Base-by-base conservation (phyloP, 2,888 invertebrate genomes). In the Rotaria magnacalcarata region DNA sequence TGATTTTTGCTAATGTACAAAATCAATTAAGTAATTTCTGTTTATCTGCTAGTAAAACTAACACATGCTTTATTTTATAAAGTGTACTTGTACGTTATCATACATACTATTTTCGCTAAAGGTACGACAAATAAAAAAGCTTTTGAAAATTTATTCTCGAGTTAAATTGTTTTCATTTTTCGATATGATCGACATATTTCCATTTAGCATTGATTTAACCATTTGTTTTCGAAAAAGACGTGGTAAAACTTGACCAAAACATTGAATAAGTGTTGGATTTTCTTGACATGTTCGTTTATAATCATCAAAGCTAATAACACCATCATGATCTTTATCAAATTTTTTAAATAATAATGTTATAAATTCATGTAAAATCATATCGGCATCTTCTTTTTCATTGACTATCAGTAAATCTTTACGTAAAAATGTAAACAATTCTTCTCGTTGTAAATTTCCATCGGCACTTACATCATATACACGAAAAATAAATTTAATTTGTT, bases 281-380 rank as follows among this genome's bases (percentile, higher is more conserved):
- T 67, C 67, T 67, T 67, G 67, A 67, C 67, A 67, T 75, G 41
- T 75, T 47, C 75, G 41, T 24, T 43, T 4, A 75, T 75, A 75
- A 75, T 75, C 75, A 43, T 75, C 75, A 43, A 24, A 47, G 43
- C 75, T 75, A n/a, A 75, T 75, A 19, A 75, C 41, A 24, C 75
- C 75, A 47, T 75, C 75, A 21, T 47, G 75, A 47, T 75, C 75
- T 75, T 47, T 75, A 75, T 75, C 75, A 43, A 75, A 47, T 75
- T 75, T 75, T 75, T 75, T 75, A 41, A 41, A 75, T 43, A 75
- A 8, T 43, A 43, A 24, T 75, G 75, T 43, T 21, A 75, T 75
- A 75, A 75, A 75, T 47, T 75, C 75, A 24, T 75, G 75, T 43
- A 75, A 11, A 47, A 75, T 47, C 16, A 75, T 21, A 43, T 75